phyloP scores from a whole-genome alignment of 2,113 vertebrate species.

The Dipodomys ordii region DNA sequence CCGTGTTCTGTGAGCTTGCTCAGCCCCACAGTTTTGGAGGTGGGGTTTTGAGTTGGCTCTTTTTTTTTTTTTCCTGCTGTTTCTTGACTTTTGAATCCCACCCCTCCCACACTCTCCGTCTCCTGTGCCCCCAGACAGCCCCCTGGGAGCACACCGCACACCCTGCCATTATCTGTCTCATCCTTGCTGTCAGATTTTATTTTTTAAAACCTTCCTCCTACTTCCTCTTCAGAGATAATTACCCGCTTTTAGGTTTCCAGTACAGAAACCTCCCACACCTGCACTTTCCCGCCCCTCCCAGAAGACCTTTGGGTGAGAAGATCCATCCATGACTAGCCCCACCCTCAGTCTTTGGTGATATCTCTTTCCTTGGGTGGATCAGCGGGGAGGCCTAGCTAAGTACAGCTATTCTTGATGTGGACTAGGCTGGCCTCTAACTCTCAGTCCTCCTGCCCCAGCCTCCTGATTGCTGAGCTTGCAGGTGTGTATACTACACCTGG shows the following conservation, averaged over 20 bases:
- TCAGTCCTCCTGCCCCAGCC: neutral
- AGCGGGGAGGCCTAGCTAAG: neutral
- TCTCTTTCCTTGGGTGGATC: neutral
- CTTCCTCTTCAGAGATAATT: neutral
- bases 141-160: neutral
- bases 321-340: neutral
- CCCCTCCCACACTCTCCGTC: neutral
- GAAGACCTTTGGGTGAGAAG: neutral
- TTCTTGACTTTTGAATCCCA: neutral
- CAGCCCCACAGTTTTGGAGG: neutral
- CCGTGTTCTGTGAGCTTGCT: neutral
- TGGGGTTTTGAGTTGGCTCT: fast-evolving
- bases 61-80: neutral
- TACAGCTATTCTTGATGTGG: too few relatives aligned
- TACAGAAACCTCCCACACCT: neutral
- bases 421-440: neutral
- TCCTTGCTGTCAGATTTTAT: neutral
- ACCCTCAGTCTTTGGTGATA: neutral
- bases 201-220: conserved; percentile 20
- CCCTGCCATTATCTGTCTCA: conserved; percentile 32
- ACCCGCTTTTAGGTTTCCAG: neutral
- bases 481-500: too few relatives aligned
- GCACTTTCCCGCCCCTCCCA: neutral
- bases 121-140: neutral
- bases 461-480: neutral